Conservation (phyloP, 2,888 invertebrate species). For the Carterocephalus palaemon region DNA sequence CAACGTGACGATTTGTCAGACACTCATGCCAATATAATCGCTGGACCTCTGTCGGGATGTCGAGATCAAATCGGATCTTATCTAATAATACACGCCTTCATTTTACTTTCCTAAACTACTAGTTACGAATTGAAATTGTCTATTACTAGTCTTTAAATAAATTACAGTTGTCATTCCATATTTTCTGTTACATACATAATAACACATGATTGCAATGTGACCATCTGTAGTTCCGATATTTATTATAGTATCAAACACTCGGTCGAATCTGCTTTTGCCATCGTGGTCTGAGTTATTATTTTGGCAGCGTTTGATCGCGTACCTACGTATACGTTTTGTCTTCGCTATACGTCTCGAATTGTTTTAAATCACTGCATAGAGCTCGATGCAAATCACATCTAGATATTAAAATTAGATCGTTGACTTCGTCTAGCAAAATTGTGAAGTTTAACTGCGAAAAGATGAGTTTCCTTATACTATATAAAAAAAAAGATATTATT, state of each 20-base stretch:
- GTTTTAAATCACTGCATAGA: conserved; percentile 56
- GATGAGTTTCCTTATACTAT: no score
- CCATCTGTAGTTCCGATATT: conserved; percentile 30
- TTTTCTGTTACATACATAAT: no score
- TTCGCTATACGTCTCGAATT: conserved; percentile 47
- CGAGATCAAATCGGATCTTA: no score
- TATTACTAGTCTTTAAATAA: no score
- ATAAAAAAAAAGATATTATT: no score
- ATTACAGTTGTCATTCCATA: no score
- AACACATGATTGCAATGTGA: conserved; percentile 15
- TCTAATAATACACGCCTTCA: no score
- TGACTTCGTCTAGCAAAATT: conserved; percentile 56
- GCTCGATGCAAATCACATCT: conserved; percentile 54
- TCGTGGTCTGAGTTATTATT: conserved; percentile 56
- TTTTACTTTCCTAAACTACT: no score
- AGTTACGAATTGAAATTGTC: no score
- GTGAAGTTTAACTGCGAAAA: no score
- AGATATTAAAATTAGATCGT: conserved; percentile 66
- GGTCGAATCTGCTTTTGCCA: conserved; percentile 33
- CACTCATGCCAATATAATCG: conserved; percentile 5
- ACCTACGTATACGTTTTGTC: conserved; percentile 69
- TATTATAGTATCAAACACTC: conserved; percentile 45
- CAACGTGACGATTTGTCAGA: conserved; percentile 40
- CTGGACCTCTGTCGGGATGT: neutral
- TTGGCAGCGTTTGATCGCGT: conserved; percentile 63